Conservation (phyloP, 2,888 invertebrate genomes). For the Acanthosepion lycidas region DNA sequence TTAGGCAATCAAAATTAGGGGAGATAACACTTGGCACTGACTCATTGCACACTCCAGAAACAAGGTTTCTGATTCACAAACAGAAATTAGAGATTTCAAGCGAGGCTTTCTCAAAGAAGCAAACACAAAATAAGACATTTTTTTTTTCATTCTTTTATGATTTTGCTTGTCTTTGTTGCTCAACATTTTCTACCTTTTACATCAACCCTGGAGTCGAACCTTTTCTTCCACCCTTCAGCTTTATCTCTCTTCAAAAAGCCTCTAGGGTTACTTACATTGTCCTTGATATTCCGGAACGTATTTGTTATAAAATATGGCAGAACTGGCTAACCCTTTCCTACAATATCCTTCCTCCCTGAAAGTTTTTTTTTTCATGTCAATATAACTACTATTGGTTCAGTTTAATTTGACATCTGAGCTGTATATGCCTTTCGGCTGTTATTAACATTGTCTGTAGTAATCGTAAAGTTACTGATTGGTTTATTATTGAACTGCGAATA, state of each 20-base stretch:
- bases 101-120: background rate
- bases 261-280: background rate
- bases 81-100: background rate
- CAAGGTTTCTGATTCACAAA: background rate
- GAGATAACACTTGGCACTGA: background rate
- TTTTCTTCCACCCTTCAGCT: background rate
- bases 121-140: background rate
- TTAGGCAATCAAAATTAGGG: background rate
- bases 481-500: no score
- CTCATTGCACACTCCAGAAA: background rate
- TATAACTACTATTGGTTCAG: background rate
- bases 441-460: background rate
- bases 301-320: background rate
- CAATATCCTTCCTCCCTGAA: background rate
- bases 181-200: background rate
- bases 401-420: background rate
- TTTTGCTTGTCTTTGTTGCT: background rate
- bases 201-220: background rate
- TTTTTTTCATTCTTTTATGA: background rate
- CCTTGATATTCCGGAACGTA: background rate
- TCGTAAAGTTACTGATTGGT: background rate
- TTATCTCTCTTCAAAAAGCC: background rate
- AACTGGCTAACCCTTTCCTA: background rate
- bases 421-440: background rate
- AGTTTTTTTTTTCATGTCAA: background rate